A percentile compares a stretch with the other conserved stretches of the same genome.
Evolutionary conservation across 2,888 invertebrate species (phyloP).

Genomic region (Punctoribates punctum): DNA sequence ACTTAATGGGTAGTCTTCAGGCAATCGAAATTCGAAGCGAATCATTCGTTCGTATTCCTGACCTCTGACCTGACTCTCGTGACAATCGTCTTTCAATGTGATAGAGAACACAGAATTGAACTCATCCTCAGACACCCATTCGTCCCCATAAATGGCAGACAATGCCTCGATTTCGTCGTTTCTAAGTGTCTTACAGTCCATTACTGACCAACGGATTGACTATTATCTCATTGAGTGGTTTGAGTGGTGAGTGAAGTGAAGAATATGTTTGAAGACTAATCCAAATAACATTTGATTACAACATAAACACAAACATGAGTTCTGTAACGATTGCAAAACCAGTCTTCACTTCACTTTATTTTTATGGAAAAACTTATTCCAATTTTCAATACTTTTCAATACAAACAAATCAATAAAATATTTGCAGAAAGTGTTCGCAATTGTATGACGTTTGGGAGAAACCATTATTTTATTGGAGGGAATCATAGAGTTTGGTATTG

Average conservation of each 20-base stretch:
- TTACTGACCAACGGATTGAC: background rate
- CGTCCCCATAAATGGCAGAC: conserved; percentile 66
- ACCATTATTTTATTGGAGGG: background rate
- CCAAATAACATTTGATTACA: background rate
- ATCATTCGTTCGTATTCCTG: conserved; percentile 57
- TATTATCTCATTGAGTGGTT: background rate
- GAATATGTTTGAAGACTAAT: conserved; percentile 1
- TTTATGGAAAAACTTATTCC: background rate
- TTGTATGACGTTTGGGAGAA: background rate
- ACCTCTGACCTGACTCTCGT: conserved; percentile 54
- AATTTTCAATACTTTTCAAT: background rate
- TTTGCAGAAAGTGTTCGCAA: background rate
- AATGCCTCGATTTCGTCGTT: conserved; percentile 66
- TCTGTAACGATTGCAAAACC: background rate
- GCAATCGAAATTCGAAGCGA: conserved; percentile 63
- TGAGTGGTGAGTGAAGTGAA: background rate
- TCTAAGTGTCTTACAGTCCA: conserved; percentile 36
- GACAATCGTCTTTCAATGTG: conserved; percentile 45
- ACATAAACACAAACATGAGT: conserved; percentile 19
- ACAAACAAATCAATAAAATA: background rate
- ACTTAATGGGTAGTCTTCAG: conserved; percentile 63
- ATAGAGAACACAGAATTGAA: conserved; percentile 62
- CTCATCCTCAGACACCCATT: conserved; percentile 64
- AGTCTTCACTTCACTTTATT: background rate
- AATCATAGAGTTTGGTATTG: background rate